Evolutionary conservation across 2,113 vertebrate species (phyloP).

Genomic region (Ariopsis seemanni): DNA sequence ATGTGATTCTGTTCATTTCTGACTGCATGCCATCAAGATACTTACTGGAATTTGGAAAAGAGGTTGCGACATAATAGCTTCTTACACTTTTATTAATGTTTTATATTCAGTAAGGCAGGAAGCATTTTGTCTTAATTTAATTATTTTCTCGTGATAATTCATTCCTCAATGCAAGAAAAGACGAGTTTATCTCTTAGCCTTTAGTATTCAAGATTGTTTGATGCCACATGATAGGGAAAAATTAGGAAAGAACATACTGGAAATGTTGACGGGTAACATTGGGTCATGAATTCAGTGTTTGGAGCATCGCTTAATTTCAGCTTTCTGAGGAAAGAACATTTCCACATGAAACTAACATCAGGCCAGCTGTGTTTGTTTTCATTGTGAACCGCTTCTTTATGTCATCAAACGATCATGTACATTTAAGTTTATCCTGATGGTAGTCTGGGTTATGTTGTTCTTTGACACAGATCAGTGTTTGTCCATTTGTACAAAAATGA

Average conservation of each 20-base stretch:
- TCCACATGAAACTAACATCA: not conserved
- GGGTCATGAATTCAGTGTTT: not conserved
- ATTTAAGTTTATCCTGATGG: not conserved
- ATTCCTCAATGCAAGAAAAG: not conserved
- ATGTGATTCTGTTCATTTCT: not conserved
- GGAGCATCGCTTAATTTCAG: too few relatives aligned
- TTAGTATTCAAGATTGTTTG: not conserved
- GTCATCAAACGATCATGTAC: not conserved
- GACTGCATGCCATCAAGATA: not conserved
- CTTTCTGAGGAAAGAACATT: not conserved
- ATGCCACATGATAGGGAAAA: not conserved
- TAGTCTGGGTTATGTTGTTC: not conserved
- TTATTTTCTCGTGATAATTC: too few relatives aligned
- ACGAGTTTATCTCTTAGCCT: not conserved
- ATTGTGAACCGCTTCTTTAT: not conserved
- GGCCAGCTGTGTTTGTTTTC: not conserved
- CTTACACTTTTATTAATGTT: not conserved
- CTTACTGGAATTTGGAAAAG: not conserved
- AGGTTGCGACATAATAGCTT: not conserved
- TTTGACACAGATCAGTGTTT: not conserved
- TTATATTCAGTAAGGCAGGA: not conserved
- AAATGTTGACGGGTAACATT: not conserved
- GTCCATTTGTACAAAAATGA: not conserved
- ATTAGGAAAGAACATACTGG: not conserved
- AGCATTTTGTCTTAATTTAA: conserved; percentile 6